phyloP scores from a whole-genome alignment of 2,888 invertebrate genomes.

The Myopa tessellatipennis region DNA sequence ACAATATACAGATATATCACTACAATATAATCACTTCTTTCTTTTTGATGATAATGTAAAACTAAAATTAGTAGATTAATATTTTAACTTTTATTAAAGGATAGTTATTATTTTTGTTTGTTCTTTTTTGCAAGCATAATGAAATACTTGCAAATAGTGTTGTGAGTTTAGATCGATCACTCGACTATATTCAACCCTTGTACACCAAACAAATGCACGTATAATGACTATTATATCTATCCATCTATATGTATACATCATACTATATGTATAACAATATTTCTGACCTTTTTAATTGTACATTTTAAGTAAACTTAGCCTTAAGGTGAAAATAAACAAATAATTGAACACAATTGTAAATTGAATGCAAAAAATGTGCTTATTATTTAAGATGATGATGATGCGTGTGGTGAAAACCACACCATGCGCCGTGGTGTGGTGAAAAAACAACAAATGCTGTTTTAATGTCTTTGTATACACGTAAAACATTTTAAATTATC shows the following conservation, averaged over 20 bases:
- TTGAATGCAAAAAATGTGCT: neutral
- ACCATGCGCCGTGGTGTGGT: too few relatives aligned
- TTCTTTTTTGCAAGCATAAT: too few relatives aligned
- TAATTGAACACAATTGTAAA: neutral
- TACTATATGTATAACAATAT: conserved; percentile 23
- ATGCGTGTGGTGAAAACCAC: too few relatives aligned
- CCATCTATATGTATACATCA: neutral
- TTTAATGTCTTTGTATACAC: too few relatives aligned
- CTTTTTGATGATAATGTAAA: neutral
- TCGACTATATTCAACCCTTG: neutral
- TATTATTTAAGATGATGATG: conserved; percentile 13
- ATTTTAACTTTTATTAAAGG: neutral
- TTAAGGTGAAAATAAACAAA: neutral
- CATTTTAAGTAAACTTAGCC: neutral
- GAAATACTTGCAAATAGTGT: too few relatives aligned
- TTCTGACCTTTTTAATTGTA: conserved; percentile 1
- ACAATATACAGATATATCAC: neutral
- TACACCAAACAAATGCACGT: conserved; percentile 38
- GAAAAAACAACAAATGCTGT: too few relatives aligned
- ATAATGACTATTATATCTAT: conserved; percentile 27
- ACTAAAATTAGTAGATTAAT: neutral
- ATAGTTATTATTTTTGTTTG: neutral
- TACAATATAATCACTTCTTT: too few relatives aligned
- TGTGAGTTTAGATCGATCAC: too few relatives aligned
- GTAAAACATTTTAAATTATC: too few relatives aligned